Percentiles rank a stretch among this genome's conserved stretches.
phyloP scores from a whole-genome alignment of 92 coral and sea anemone species.

The Zoanthus solanderi region DNA sequence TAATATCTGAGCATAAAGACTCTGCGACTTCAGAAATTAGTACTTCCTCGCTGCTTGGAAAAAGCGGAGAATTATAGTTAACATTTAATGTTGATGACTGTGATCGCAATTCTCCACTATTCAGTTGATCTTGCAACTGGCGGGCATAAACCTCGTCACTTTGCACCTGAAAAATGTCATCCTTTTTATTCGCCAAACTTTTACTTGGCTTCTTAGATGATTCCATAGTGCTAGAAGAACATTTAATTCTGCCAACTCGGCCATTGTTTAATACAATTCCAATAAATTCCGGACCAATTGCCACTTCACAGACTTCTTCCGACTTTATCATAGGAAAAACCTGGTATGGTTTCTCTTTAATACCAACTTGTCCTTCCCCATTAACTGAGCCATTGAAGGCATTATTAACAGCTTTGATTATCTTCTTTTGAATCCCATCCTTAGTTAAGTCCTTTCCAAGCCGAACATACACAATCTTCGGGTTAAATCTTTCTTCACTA shows the following conservation, averaged over 20 bases:
- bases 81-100: conserved; percentile 13
- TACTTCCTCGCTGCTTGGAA: not conserved
- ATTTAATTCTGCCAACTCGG: conserved; percentile 87
- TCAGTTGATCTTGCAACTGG: conserved; percentile 75
- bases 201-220: conserved; percentile 63
- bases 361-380: conserved; percentile 40
- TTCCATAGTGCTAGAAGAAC: conserved; percentile 73
- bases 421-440: conserved; percentile 78
- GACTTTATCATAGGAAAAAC: conserved; percentile 60
- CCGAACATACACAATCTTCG: conserved; percentile 79
- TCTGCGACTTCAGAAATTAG: conserved; percentile 2
- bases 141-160: conserved; percentile 85
- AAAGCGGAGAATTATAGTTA: conserved; percentile 2
- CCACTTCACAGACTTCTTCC: conserved; percentile 81
- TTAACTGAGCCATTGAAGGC: conserved; percentile 59
- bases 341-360: conserved; percentile 66
- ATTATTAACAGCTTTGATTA: conserved; percentile 73
- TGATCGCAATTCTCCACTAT: conserved; percentile 12
- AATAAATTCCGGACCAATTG: conserved; percentile 81
- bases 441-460: conserved; percentile 87
- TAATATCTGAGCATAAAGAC: conserved; percentile 10
- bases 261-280: conserved; percentile 84
- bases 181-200: conserved; percentile 53
- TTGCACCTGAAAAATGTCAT: conserved; percentile 79
- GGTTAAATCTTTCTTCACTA: conserved; percentile 57